Percentiles rank a stretch among this genome's conserved stretches.
Conservation (phyloP, 2,888 invertebrate genomes). For the Thysanoteuthis rhombus region DNA sequence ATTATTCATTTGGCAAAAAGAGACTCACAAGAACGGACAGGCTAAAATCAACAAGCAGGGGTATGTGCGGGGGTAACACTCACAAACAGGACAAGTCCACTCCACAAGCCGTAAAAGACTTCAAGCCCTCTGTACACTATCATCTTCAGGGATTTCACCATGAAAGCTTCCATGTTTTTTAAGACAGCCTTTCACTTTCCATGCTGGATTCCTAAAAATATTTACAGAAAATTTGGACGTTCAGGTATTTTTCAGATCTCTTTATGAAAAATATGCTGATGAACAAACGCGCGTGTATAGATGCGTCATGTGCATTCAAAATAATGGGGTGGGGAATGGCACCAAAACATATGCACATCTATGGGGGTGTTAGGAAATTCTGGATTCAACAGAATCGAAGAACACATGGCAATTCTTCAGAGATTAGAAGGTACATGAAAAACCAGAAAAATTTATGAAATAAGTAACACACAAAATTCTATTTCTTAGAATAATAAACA, state of each 20-base stretch:
- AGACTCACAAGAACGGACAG: neutral
- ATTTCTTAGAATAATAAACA: neutral
- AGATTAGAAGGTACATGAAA: neutral
- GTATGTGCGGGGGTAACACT: conserved; percentile 12
- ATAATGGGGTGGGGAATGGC: neutral
- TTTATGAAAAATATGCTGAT: neutral
- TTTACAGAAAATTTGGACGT: neutral
- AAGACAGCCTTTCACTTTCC: neutral
- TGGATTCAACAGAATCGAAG: neutral
- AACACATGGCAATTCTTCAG: neutral
- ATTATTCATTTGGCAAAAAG: neutral
- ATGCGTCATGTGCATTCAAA: neutral
- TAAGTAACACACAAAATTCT: neutral
- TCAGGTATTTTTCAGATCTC: neutral
- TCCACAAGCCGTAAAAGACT: conserved; percentile 12
- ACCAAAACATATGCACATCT: neutral
- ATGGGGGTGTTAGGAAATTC: neutral
- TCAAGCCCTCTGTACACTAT: neutral
- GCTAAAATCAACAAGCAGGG: neutral
- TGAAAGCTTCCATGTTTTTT: neutral
- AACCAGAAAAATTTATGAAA: neutral
- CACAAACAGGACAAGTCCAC: neutral
- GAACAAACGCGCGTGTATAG: neutral
- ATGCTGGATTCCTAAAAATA: neutral
- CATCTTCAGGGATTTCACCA: neutral